These are phyloP conservation scores for Watsonalla cultraria DNA, from an alignment of 2,888 invertebrate genomes.

Conservation along the genomic window DNA sequence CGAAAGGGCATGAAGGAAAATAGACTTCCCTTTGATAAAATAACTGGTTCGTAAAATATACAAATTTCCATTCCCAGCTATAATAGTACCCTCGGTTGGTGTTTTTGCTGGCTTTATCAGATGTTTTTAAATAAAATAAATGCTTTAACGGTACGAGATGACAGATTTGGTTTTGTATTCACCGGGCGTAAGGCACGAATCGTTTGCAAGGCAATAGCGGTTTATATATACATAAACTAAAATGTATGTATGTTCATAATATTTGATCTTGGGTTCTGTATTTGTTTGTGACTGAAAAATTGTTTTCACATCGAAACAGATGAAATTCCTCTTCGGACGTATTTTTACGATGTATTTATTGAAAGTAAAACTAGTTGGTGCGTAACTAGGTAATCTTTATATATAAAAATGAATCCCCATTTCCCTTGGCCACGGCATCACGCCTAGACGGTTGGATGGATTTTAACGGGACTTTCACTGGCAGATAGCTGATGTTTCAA, in stretches of 20 bases:
- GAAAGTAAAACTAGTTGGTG: no score
- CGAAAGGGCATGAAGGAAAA: neutral
- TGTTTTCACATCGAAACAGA: no score
- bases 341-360: neutral
- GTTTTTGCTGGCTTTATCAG: neutral
- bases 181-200: constrained; percentile 1
- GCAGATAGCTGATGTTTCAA: no score
- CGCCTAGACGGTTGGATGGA: no score
- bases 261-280: neutral
- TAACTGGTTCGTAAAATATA: constrained; percentile 1
- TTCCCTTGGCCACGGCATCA: no score
- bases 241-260: neutral
- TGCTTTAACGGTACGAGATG: constrained; percentile 7
- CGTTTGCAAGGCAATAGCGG: constrained; percentile 1
- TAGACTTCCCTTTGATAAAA: neutral
- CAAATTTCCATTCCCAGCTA: neutral
- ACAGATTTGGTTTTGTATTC: constrained; percentile 6
- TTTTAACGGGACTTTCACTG: no score
- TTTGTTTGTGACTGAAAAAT: neutral
- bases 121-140: neutral
- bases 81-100: neutral
- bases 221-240: neutral
- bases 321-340: neutral
- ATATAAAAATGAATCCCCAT: no score
- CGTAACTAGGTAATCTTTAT: no score